phyloP scores from a whole-genome alignment of 2,888 invertebrate genomes.

The Gisinianus flammeolus region DNA sequence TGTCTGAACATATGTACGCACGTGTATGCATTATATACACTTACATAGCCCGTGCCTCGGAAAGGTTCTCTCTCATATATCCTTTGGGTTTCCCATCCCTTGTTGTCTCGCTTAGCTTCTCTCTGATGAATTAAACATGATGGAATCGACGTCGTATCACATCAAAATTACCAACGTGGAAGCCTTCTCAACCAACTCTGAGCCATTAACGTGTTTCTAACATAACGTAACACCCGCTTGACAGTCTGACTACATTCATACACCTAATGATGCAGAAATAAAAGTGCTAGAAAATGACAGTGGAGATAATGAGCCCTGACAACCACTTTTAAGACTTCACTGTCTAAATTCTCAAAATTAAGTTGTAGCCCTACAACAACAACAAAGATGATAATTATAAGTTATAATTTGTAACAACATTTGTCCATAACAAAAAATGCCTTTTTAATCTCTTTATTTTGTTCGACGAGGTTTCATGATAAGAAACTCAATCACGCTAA shows the following conservation, averaged over 20 bases:
- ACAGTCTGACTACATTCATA: slow-evolving; percentile 19
- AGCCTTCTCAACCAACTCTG: neutral
- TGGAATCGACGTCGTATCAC: neutral
- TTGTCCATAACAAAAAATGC: too few species aligned
- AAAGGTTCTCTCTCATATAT: neutral
- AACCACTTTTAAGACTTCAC: neutral
- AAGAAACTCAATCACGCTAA: too few species aligned
- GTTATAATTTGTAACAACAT: too few species aligned
- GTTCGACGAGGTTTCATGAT: too few species aligned
- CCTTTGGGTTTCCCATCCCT: slow-evolving; percentile 4
- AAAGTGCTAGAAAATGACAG: slow-evolving; percentile 18
- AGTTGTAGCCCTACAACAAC: neutral
- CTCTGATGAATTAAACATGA: slow-evolving; percentile 22
- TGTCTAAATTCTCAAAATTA: slow-evolving; percentile 4
- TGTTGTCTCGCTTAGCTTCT: neutral
- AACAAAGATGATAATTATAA: too few species aligned
- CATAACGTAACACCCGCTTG: neutral
- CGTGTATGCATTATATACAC: neutral
- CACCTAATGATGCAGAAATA: slow-evolving; percentile 20
- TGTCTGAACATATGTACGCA: neutral
- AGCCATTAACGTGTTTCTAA: slow-evolving; percentile 4
- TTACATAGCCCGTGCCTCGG: neutral
- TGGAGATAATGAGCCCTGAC: neutral
- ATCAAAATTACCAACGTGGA: neutral
- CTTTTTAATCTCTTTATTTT: too few species aligned